Evolutionary conservation across 2,888 invertebrate species (phyloP).

Genomic region (Hybos culiciformis): DNA sequence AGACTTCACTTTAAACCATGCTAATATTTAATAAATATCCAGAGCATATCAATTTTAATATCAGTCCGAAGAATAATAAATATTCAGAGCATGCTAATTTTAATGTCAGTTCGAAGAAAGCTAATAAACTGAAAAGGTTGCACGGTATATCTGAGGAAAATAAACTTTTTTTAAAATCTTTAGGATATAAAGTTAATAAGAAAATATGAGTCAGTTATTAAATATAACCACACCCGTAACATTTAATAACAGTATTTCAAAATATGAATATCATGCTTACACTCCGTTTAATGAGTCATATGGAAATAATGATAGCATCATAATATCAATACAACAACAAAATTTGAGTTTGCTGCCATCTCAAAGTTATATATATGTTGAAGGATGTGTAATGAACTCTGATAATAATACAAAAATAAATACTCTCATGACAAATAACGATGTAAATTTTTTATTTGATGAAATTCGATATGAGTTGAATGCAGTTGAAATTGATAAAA

Average conservation of each 20-base stretch:
- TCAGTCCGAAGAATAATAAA: too few species aligned
- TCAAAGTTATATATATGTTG: slow-evolving; percentile 18
- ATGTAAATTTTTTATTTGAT: slow-evolving; percentile 19
- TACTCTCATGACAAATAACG: slow-evolving; percentile 17
- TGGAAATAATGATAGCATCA: slow-evolving; percentile 22
- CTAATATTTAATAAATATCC: too few species aligned
- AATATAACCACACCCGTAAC: not conserved
- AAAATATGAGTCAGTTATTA: not conserved
- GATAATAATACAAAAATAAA: slow-evolving; percentile 11
- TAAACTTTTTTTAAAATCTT: not conserved
- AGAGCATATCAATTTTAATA: not conserved
- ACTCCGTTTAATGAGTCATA: slow-evolving; percentile 16
- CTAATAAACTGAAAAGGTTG: not conserved
- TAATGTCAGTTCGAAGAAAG: too few species aligned
- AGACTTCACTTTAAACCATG: slow-evolving; percentile 16
- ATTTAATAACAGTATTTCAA: not conserved
- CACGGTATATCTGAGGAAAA: not conserved
- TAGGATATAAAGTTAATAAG: not conserved
- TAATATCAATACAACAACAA: slow-evolving; percentile 22
- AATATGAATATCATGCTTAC: slow-evolving; percentile 14
- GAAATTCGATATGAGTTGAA: slow-evolving; percentile 24
- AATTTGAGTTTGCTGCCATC: slow-evolving; percentile 20
- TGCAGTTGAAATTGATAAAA: slow-evolving; percentile 21
- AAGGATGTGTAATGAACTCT: slow-evolving; percentile 13
- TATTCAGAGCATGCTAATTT: not conserved